Evolutionary conservation across 2,797 vertebrate genomes (phyloP).

Genomic region (Chromis chromis): DNA sequence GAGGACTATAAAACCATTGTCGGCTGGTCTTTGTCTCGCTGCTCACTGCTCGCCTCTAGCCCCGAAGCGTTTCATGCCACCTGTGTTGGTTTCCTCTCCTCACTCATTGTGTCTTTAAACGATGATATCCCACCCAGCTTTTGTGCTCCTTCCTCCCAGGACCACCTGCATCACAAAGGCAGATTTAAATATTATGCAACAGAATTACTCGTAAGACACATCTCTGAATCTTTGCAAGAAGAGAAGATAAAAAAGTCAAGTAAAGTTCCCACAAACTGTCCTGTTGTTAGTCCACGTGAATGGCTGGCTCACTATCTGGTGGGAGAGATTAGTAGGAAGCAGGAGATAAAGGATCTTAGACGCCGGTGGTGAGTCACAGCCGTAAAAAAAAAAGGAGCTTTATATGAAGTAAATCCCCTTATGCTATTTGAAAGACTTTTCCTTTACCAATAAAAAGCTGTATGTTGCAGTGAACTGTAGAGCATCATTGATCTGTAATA

Average conservation of each 20-base stretch:
- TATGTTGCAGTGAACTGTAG: background rate
- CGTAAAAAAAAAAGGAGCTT: slow-evolving; percentile 5
- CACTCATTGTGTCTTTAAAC: slow-evolving; percentile 30
- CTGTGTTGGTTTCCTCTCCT: slow-evolving; percentile 42
- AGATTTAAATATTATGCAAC: slow-evolving; percentile 68
- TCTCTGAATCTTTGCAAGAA: slow-evolving; percentile 33
- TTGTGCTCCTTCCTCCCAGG: slow-evolving; percentile 35
- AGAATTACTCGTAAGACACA: slow-evolving; percentile 36
- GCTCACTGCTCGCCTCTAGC: slow-evolving; percentile 17
- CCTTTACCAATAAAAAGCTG: background rate
- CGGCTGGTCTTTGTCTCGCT: slow-evolving; percentile 52
- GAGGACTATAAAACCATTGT: slow-evolving; percentile 57
- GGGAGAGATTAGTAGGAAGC: slow-evolving; percentile 53
- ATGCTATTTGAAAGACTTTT: slow-evolving; percentile 7
- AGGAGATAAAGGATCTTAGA: slow-evolving; percentile 44
- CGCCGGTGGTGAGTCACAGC: slow-evolving; percentile 8
- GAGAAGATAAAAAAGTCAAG: slow-evolving; percentile 33
- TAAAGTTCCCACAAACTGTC: slow-evolving; percentile 20
- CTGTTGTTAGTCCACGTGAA: slow-evolving; percentile 14
- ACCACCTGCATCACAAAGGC: slow-evolving; percentile 36
- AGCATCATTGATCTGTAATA: background rate
- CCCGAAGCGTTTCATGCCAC: slow-evolving; percentile 58
- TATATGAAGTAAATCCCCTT: slow-evolving; percentile 17
- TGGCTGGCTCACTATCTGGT: slow-evolving; percentile 26
- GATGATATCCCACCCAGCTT: slow-evolving; percentile 29